Conservation (phyloP, 1,140 invertebrate species). For the Drosophila obscura region DNA sequence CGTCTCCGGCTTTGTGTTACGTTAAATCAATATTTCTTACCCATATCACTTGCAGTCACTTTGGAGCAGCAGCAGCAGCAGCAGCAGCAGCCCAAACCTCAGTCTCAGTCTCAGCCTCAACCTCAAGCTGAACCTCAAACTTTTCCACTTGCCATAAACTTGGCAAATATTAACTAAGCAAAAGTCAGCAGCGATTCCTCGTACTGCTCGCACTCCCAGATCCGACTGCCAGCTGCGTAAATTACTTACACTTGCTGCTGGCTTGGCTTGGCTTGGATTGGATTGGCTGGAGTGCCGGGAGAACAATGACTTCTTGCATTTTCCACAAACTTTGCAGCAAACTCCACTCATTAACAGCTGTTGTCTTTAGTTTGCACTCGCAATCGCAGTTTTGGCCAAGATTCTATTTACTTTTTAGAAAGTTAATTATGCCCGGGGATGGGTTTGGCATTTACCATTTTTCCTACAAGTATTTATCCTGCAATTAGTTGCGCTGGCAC, state of each 20-base stretch:
- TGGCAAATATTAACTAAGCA: conserved; percentile 71
- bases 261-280: neutral
- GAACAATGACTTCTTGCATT: conserved; percentile 34
- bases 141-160: conserved; percentile 61
- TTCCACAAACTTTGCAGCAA: conserved; percentile 51
- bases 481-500: conserved; percentile 55
- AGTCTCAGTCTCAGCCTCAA: neutral
- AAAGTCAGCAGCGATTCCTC: conserved; percentile 48
- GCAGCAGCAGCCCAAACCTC: neutral
- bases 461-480: conserved; percentile 51
- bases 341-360: conserved; percentile 76
- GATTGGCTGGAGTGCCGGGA: neutral
- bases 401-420: conserved; percentile 74
- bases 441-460: conserved; percentile 31
- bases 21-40: conserved; percentile 71
- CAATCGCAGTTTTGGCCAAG: conserved; percentile 37
- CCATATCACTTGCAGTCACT: conserved; percentile 66
- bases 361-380: conserved; percentile 53
- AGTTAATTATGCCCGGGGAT: conserved; percentile 73
- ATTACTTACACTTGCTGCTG: conserved; percentile 29
- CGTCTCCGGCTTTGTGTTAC: conserved; percentile 39
- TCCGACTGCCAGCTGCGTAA: conserved; percentile 34
- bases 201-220: conserved; percentile 20
- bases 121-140: conserved; percentile 30
- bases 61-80: conserved; percentile 1